Percentiles rank a stretch among this genome's conserved stretches.
Conservation (phyloP, 2,113 vertebrate genomes). For the Atrichornis clamosus region DNA sequence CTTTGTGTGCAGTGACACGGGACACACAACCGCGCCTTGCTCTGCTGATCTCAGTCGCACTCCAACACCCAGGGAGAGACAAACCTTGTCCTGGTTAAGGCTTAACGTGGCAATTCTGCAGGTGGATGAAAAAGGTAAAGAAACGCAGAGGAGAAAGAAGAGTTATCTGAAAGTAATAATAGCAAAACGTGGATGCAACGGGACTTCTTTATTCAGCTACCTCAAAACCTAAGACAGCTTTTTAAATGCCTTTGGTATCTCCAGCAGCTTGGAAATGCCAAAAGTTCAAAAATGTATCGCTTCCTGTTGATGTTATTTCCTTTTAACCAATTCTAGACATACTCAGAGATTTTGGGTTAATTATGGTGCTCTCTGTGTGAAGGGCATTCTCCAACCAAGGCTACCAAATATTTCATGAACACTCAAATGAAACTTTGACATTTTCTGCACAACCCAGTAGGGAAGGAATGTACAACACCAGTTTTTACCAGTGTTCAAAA, state of each 20-base stretch:
- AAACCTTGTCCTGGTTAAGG: background rate
- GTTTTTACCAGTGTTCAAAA: background rate
- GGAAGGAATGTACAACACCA: background rate
- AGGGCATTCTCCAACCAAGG: background rate
- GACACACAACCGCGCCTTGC: background rate
- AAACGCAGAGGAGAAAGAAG: background rate
- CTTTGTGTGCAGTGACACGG: accelerated
- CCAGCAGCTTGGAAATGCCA: background rate
- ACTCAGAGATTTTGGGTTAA: background rate
- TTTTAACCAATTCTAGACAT: background rate
- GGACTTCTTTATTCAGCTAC: background rate
- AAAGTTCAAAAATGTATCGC: background rate
- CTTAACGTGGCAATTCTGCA: background rate
- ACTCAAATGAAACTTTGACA: background rate
- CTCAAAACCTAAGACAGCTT: background rate
- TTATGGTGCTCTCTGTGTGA: background rate
- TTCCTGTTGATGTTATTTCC: background rate
- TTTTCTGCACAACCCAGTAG: background rate
- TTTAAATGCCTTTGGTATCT: background rate
- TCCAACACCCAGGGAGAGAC: background rate
- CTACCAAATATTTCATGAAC: background rate
- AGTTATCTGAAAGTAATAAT: background rate
- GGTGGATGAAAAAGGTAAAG: background rate
- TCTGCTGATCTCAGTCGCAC: no score
- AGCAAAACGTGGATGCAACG: accelerated